Conservation (phyloP, 2,113 vertebrate genomes). For the Sclerurus mexicanus region DNA sequence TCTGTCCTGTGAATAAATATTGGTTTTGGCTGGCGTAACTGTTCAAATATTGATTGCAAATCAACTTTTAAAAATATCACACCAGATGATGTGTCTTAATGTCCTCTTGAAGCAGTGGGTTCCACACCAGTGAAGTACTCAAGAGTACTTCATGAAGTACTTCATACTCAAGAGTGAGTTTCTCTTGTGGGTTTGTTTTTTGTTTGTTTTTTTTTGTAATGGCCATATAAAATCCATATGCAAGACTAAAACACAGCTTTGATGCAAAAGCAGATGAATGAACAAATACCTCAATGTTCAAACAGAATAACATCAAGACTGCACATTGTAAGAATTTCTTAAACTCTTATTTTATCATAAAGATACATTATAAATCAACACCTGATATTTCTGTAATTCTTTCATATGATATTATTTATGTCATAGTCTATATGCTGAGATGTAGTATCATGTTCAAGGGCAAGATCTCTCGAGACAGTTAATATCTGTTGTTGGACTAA, state of each 20-base stretch:
- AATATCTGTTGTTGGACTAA: background rate
- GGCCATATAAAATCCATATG: background rate
- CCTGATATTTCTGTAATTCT: background rate
- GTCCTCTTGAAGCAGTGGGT: background rate
- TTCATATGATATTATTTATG: background rate
- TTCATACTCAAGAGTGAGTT: background rate
- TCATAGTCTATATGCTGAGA: background rate
- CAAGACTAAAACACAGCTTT: background rate
- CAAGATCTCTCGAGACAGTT: background rate
- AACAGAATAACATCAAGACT: background rate
- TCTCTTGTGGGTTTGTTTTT: background rate
- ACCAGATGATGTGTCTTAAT: background rate
- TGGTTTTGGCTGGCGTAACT: background rate
- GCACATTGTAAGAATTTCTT: background rate
- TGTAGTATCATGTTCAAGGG: background rate
- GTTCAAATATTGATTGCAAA: background rate
- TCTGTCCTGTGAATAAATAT: background rate
- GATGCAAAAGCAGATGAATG: background rate
- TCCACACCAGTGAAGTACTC: background rate
- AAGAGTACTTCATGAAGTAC: too few species aligned
- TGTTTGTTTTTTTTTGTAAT: background rate
- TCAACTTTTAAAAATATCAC: background rate
- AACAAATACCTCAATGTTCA: background rate
- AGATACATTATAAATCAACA: background rate
- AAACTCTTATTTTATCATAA: background rate